Conservation (phyloP, 2,888 invertebrate species). For the Caradrina kadenii region DNA sequence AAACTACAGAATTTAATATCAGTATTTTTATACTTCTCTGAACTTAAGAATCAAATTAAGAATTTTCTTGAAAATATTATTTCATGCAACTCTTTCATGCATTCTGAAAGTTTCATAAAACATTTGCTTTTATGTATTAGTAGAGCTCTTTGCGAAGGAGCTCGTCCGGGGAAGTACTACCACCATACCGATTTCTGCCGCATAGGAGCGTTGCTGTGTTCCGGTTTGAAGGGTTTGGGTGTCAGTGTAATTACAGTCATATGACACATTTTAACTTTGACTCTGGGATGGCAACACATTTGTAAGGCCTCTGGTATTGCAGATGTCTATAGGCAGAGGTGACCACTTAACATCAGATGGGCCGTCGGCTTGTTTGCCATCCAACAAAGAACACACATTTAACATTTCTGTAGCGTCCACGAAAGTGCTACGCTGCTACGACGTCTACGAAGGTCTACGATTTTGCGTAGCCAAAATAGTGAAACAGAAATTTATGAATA, state of each 20-base stretch:
- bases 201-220: too few relatives aligned
- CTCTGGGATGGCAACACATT: too few relatives aligned
- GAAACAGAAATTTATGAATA: neutral
- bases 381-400: neutral
- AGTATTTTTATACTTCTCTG: constrained; percentile 21
- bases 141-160: too few relatives aligned
- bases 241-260: too few relatives aligned
- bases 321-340: too few relatives aligned
- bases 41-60: neutral
- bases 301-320: too few relatives aligned
- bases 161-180: too few relatives aligned
- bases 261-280: too few relatives aligned
- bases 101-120: constrained; percentile 36
- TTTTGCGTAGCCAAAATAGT: neutral
- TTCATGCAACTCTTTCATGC: constrained; percentile 18
- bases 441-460: constrained; percentile 25
- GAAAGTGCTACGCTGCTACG: constrained; percentile 40
- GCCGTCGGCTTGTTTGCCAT: too few relatives aligned
- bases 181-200: too few relatives aligned
- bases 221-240: too few relatives aligned
- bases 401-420: constrained; percentile 16
- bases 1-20: constrained; percentile 1
- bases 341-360: too few relatives aligned
- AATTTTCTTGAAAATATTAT: constrained; percentile 23
- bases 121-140: constrained; percentile 9